Base-by-base conservation (phyloP, 2,888 invertebrate genomes). In the Venusia cambrica region DNA sequence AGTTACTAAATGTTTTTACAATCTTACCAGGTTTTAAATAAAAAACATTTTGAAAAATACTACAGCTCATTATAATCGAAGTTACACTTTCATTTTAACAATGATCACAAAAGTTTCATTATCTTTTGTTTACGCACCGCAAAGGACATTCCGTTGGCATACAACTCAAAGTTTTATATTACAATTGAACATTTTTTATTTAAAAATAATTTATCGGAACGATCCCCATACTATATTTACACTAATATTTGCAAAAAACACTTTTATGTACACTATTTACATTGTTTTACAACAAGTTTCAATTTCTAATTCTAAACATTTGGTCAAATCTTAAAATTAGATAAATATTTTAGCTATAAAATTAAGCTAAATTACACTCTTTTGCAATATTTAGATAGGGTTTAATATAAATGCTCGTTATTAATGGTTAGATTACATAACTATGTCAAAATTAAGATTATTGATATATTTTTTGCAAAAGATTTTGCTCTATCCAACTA, bases 11-110 rank as follows among this genome's bases (percentile, higher is more conserved):
- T 22, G 12, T 7, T 22, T 22, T 4, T 4, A 19, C 2, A 7
- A 1, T 8, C 16, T 5, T 4, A 19, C 5, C 4, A 5, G 5
- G 11, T 2, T 9, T 2, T 2, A 30, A 49, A 70, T 72, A 70
- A 81, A 78, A 73, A 44, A 16, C 35, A 4, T 61, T 12, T 65
- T 70, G 69, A 72, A 84, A 87, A 87, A 81, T 80, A 83, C 87
- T 87, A 85, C 85, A 81, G 81, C 79, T 84, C 84, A 83, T 87
- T n/a, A 77, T 85, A 85, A 81, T 84, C 76, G 68, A 84, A 87
- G 83, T 84, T 83, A 81, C 75, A 84, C 83, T 80, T 85, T 79
- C 80, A 72, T 80, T 69, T 80, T 73, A 85, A 87, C 83, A 87
- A 80, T 78, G 77, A 87, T 87, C 87, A 87, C 87, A 84, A 78